These are phyloP conservation scores for Pachliopta kotzebuea DNA, from an alignment of 2,888 invertebrate genomes.

Conservation along the genomic window DNA sequence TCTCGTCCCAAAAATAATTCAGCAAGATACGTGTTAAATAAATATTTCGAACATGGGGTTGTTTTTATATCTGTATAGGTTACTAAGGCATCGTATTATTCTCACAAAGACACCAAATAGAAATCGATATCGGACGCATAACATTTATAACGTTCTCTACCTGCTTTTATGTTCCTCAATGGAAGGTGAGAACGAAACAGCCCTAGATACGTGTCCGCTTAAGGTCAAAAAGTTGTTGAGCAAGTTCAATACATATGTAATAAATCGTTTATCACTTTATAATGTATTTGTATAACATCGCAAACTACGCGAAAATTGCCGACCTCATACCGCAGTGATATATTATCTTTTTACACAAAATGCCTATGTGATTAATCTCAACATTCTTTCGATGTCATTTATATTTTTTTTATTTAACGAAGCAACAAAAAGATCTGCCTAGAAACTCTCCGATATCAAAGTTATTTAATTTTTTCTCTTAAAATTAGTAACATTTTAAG, in stretches of 20 bases:
- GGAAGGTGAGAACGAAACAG: slow-evolving; percentile 1
- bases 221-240: slow-evolving; percentile 15
- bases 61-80: not conserved
- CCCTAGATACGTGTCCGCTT: slow-evolving; percentile 5
- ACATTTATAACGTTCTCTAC: not conserved
- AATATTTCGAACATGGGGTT: not conserved
- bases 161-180: slow-evolving; percentile 14
- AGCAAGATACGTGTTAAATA: too few relatives aligned
- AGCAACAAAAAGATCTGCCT: too few relatives aligned
- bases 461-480: too few relatives aligned
- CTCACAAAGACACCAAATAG: slow-evolving; percentile 1
- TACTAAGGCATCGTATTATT: not conserved
- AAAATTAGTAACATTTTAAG: too few relatives aligned
- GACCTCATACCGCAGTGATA: not conserved
- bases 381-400: too few relatives aligned
- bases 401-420: too few relatives aligned
- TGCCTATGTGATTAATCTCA: too few relatives aligned
- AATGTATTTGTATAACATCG: not conserved
- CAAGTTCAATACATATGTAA: slow-evolving; percentile 4
- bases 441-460: too few relatives aligned
- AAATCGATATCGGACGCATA: not conserved
- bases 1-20: not conserved
- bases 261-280: not conserved
- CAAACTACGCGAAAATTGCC: not conserved
- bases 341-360: too few relatives aligned